Evolutionary conservation across 2,888 invertebrate genomes (phyloP).

Genomic region (Acanthoscelides obtectus): DNA sequence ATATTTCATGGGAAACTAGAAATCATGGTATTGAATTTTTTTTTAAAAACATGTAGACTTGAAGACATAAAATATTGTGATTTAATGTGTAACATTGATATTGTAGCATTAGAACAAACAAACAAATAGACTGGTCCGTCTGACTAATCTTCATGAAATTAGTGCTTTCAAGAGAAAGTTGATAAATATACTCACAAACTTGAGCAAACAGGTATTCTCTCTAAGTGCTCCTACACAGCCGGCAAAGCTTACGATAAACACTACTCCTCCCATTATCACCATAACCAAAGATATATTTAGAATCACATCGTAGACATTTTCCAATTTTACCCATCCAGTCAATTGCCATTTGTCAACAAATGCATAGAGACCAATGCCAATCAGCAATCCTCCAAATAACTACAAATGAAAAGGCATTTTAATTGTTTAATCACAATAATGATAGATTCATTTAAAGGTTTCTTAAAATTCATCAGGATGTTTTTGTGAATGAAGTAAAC

Average conservation of each 20-base stretch:
- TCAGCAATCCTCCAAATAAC: slow-evolving; percentile 81
- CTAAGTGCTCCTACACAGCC: slow-evolving; percentile 88
- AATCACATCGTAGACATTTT: slow-evolving; percentile 84
- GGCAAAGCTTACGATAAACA: slow-evolving; percentile 91
- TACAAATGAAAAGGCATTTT: slow-evolving; percentile 48
- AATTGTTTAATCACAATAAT: neutral
- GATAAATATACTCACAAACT: slow-evolving; percentile 69
- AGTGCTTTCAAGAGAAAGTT: too few species aligned
- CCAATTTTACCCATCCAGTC: slow-evolving; percentile 76
- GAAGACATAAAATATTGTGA: too few species aligned
- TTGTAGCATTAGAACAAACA: too few species aligned
- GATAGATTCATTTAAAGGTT: neutral
- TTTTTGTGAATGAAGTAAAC: too few species aligned
- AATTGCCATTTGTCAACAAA: slow-evolving; percentile 91
- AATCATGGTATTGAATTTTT: too few species aligned
- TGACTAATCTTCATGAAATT: too few species aligned
- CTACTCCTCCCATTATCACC: slow-evolving; percentile 82
- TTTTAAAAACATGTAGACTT: neutral
- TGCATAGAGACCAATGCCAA: slow-evolving; percentile 86
- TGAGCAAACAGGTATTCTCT: slow-evolving; percentile 87
- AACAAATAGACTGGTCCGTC: neutral
- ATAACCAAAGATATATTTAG: slow-evolving; percentile 87
- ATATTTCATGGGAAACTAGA: too few species aligned
- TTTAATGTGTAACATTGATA: too few species aligned
- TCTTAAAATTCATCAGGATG: too few species aligned